Evolutionary conservation across 2,113 vertebrate species (phyloP).

Genomic region (Engraulis encrasicolus): DNA sequence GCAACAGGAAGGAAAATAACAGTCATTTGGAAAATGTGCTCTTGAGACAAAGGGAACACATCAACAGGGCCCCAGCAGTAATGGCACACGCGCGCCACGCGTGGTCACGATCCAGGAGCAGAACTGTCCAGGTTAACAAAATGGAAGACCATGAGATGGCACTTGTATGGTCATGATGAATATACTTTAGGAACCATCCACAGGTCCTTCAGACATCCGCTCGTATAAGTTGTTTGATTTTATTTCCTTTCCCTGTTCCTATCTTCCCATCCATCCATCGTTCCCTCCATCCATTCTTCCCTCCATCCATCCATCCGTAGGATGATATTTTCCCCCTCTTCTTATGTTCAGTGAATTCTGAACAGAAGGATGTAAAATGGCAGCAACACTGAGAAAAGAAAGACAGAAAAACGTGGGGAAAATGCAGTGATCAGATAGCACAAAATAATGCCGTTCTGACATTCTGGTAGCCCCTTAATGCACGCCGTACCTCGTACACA

Average conservation of each 20-base stretch:
- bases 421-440: neutral
- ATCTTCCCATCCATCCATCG: neutral
- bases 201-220: neutral
- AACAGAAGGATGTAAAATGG: neutral
- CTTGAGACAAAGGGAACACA: slow-evolving; percentile 75
- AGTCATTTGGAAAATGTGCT: slow-evolving; percentile 77
- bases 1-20: slow-evolving; percentile 68
- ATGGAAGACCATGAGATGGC: slow-evolving; percentile 23
- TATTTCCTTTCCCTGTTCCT: too few relatives aligned
- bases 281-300: neutral
- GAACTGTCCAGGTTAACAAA: neutral
- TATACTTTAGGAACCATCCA: neutral
- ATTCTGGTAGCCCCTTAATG: too few relatives aligned
- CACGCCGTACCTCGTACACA: too few relatives aligned
- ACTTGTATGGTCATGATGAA: too few relatives aligned
- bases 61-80: slow-evolving; percentile 62
- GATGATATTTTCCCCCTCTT: neutral
- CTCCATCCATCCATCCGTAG: neutral
- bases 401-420: neutral
- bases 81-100: too few relatives aligned
- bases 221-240: neutral
- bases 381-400: neutral
- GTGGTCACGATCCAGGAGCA: slow-evolving; percentile 38
- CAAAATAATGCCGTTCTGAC: too few relatives aligned
- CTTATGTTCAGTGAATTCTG: neutral